Base-by-base conservation (phyloP, 2,113 vertebrate genomes). In the Grallaria varia region DNA sequence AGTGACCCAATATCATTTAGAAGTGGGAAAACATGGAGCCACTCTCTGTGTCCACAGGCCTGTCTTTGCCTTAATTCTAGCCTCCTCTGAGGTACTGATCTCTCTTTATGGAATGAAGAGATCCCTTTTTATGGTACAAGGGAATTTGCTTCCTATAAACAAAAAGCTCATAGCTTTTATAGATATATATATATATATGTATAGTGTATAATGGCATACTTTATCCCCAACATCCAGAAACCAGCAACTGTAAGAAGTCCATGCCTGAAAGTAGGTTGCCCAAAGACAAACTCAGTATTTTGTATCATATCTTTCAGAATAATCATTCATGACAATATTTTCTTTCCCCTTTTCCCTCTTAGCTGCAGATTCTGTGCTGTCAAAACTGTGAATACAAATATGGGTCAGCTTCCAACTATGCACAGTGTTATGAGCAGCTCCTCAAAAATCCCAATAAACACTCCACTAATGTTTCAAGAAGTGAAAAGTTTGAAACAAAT, bases 21-120 rank as follows among this genome's bases (percentile, higher is more conserved):
- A 88, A 86, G 30, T 77, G 75, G 47, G 55, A 64, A 86, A 88
- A 93, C 63, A 55, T 44, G 49, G 63, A 93, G 49, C 59, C 33
- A 18, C 45, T 73, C 50, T 90, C 69, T 79, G 42, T 85, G 63
- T 87, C 62, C 33, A 47, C 45, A 83, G 84, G 71, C 75, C 62
- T 83, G 75, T 69, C 73, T 91, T 95, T 96, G 96, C 94, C 95
- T 96, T 97, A 96, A 94, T 90, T 90, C 60, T 95, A 81, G 64
- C 90, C 67, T 96, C 55, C 67, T 90, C 75, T 85, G 93, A 84
- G 82, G 89, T 55, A 83, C 53, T 66, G 74, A 79, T 94, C 25
- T 96, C 91, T 84, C 90, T 45, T 68, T 85, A 10, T 52, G 47
- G 55, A 94, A 94, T n/a, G 23, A 73, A 86, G 79, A 92, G 67